Evolutionary conservation across 2,113 vertebrate species (phyloP).

Genomic region (Cyphotilapia sp.): DNA sequence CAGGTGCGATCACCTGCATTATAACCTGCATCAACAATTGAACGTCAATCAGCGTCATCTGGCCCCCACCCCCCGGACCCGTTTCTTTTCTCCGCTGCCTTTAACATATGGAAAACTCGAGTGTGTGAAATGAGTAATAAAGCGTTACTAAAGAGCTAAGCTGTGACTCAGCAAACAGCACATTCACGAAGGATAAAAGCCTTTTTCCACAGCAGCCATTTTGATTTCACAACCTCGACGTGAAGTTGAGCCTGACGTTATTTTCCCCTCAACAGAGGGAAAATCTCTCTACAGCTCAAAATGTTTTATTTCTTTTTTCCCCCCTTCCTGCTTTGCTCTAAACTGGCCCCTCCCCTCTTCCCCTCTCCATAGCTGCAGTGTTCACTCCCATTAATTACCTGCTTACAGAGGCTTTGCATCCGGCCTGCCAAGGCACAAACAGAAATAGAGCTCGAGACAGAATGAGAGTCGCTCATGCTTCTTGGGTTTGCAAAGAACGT

Average conservation of each 20-base stretch:
- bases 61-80: neutral
- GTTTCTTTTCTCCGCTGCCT: slow-evolving; percentile 1
- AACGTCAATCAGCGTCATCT: slow-evolving; percentile 14
- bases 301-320: neutral
- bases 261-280: neutral
- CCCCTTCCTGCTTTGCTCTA: neutral
- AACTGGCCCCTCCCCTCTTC: neutral
- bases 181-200: slow-evolving; percentile 54
- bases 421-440: slow-evolving; percentile 32
- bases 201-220: slow-evolving; percentile 61
- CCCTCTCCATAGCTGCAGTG: slow-evolving; percentile 18
- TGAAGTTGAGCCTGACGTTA: slow-evolving; percentile 19
- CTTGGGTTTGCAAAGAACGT: slow-evolving; percentile 6
- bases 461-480: slow-evolving; percentile 14
- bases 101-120: slow-evolving; percentile 39
- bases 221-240: slow-evolving; percentile 53
- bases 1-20: neutral
- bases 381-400: slow-evolving; percentile 57
- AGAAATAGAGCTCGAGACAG: neutral
- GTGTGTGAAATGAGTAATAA: slow-evolving; percentile 58
- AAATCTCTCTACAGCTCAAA: slow-evolving; percentile 17
- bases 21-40: neutral
- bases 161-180: slow-evolving; percentile 57
- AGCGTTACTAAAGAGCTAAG: slow-evolving; percentile 58
- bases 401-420: slow-evolving; percentile 35